A percentile compares a stretch with the other conserved stretches of the same genome.
These are phyloP conservation scores for Margaritifera margaritifera DNA, from an alignment of 2,888 invertebrate species.

Conservation along the genomic window DNA sequence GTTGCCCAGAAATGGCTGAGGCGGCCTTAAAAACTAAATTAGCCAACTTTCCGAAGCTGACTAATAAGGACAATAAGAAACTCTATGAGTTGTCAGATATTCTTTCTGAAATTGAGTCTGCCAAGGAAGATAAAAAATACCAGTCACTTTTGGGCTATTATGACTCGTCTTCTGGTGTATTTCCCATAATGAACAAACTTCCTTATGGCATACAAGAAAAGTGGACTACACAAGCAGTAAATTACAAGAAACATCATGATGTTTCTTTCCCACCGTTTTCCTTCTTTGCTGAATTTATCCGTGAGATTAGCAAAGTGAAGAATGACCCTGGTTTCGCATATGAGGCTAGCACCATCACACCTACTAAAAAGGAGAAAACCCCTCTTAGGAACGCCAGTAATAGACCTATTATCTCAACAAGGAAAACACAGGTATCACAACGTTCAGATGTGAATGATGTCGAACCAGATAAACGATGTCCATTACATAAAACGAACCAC, in stretches of 20 bases:
- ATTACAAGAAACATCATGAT: slow-evolving; percentile 7
- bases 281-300: slow-evolving; percentile 9
- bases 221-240: slow-evolving; percentile 7
- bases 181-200: slow-evolving; percentile 6
- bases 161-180: slow-evolving; percentile 10
- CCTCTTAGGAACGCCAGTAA: no score
- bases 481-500: slow-evolving; percentile 5
- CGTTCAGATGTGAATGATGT: background rate
- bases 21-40: no score
- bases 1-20: no score
- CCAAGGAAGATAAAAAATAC: slow-evolving; percentile 11
- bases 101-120: slow-evolving; percentile 8
- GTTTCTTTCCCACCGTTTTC: slow-evolving; percentile 14
- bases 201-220: slow-evolving; percentile 18
- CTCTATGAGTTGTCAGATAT: slow-evolving; percentile 13
- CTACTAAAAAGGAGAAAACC: no score
- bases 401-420: background rate
- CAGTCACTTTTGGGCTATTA: slow-evolving; percentile 8
- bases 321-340: slow-evolving; percentile 17
- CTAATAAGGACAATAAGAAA: slow-evolving; percentile 8
- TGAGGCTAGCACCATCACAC: background rate
- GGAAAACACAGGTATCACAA: background rate
- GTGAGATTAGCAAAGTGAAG: background rate
- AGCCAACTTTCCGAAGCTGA: no score
- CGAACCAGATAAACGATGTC: background rate